Base-by-base conservation (phyloP, 2,888 invertebrate genomes). In the Tenthredo distinguenda region DNA sequence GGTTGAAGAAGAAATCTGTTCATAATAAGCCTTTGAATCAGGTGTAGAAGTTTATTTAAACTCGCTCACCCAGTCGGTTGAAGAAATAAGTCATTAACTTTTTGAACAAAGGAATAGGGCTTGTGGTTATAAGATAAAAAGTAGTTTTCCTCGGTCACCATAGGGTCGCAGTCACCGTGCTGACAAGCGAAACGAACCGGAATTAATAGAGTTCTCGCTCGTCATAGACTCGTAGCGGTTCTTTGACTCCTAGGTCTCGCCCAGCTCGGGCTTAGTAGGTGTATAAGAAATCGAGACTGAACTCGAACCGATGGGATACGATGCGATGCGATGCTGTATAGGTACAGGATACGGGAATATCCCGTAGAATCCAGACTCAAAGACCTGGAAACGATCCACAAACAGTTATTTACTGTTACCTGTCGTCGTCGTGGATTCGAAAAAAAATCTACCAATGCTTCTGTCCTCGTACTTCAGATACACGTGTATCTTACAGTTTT, bases 141-240 rank as follows among this genome's bases (percentile, higher is more conserved):
- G 58, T 50, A 50, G 26, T 77, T 50, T 77, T 55, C 77, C 77
- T 9, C 55, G 34, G 31, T 77, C 77, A 77, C 55, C 77, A 15
- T 68, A 34, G 34, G 68, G 77, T 81, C 58, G 40, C 26, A 62
- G 58, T 21, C 62, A 26, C 37, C 40, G 55, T 43, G 72, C 81
- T 71, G 85, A 82, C 81, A 50, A 68, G 85, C 85, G 55, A 81
- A 85, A 85, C 85, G 81, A 85, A 85, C 79, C 15, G 68, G 81
- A 85, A 85, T 85, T 85, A 82, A 85, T 85, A 81, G 82, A 71
- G 74, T 71, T 83, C 71, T 83, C 81, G 62, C 50, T 83, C 83
- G 34, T 77, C 77, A 55, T 77, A 84, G 79, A 37, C 79, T 12
- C 68, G 79, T 85, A 85, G 82, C 85, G 85, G 85, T 85, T 85